Conservation (phyloP, 2,113 vertebrate genomes). For the Tyto alba region DNA sequence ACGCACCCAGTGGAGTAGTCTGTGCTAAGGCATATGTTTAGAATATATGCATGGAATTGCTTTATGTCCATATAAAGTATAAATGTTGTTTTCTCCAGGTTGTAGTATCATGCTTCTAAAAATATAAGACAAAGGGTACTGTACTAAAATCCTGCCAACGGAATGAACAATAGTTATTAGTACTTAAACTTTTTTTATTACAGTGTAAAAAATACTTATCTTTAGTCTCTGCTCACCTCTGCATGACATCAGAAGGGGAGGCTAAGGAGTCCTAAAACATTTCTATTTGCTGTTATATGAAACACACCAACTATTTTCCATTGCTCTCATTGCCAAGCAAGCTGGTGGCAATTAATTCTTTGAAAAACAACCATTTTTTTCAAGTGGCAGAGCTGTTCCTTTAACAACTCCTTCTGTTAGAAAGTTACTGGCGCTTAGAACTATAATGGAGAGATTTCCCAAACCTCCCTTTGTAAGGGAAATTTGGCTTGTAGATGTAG, state of each 20-base stretch:
- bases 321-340: not conserved
- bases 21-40: not conserved
- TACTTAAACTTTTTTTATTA: slow-evolving; percentile 4
- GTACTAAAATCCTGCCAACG: not conserved
- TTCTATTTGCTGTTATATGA: not conserved
- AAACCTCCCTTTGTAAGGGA: not conserved
- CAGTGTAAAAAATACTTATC: slow-evolving; percentile 32
- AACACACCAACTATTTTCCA: not conserved
- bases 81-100: not conserved
- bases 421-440: not conserved
- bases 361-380: not conserved
- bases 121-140: not conserved
- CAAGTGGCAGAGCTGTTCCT: not conserved
- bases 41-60: not conserved
- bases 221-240: slow-evolving; percentile 11
- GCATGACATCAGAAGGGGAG: not conserved
- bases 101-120: not conserved
- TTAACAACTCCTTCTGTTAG: not conserved
- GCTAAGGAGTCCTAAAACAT: not conserved
- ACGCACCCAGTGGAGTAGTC: not conserved
- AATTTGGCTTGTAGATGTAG: not conserved
- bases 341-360: not conserved
- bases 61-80: slow-evolving; percentile 13
- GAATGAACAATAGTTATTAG: slow-evolving; percentile 12
- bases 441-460: not conserved